Evolutionary conservation across 2,888 invertebrate genomes (phyloP), one percentile per base, ranked within the genome.

Genomic region (Tetragonula carbonaria): DNA sequence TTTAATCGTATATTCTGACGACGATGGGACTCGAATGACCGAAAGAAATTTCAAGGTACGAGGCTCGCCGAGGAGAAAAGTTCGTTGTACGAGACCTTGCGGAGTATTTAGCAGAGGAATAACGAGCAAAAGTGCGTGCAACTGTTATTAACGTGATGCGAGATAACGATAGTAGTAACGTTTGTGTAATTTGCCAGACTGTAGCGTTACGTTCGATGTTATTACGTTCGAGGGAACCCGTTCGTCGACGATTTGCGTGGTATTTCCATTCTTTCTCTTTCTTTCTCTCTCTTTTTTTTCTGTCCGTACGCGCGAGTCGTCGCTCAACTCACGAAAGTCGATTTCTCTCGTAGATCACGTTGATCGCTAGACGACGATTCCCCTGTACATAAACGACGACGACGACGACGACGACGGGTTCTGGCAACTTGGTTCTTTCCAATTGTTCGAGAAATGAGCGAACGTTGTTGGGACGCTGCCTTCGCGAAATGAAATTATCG

Each of bases 361-460:
- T 78, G 45, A 45, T 8, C 11, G 45, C 57, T 73, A 71, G 72
- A 45, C 45, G 33, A 75, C 33, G 68, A 75, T 72, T 78, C 75
- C 72, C 57, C 63, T 87, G 85, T 85, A 87, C 51, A 87, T 87
- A 87, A 33, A 74, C 72, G 80, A 74, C 38, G 78, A 38, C 38
- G 45, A 45, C 11, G 11, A 74, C 72, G 80, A 74, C 38, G 78
- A 38, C 38, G 45, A 45, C 8, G 8, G 45, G 80, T 78, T n/a
- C 70, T 68, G 57, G 59, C 50, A 78, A 79, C 80, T 71, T 28
- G 28, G 70, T 45, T 45, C 70, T 74, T 74, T 78, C 68, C 73
- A 70, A 18, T 70, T 65, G 73, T 57, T 76, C 13, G 53, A 62
- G 51, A 55, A 28, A 28, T 28, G 28, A 28, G 28, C 28, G 28